These are phyloP conservation scores for Lucinisca nassula DNA, from an alignment of 2,888 invertebrate species.

Conservation along the genomic window DNA sequence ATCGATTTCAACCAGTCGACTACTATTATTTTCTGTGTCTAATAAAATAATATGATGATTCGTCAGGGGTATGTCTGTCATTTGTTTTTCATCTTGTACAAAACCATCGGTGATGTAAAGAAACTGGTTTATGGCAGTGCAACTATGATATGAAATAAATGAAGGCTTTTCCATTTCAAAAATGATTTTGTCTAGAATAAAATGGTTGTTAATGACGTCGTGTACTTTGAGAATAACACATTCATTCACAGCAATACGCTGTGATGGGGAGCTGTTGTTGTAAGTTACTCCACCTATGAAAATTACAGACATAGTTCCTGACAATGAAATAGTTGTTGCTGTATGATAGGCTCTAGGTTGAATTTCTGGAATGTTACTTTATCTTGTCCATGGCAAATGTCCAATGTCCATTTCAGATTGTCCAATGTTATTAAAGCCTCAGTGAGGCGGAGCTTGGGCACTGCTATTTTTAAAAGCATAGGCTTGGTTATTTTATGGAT, in stretches of 20 bases:
- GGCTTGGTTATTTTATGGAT: too few relatives aligned
- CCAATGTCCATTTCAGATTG: background rate
- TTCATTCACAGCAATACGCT: background rate
- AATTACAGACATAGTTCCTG: background rate
- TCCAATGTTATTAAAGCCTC: background rate
- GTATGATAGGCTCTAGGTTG: conserved; percentile 20
- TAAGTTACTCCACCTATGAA: background rate
- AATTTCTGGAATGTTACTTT: conserved; percentile 7
- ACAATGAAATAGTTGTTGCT: background rate
- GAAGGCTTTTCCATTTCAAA: background rate
- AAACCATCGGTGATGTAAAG: background rate
- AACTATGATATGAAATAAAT: conserved; percentile 24
- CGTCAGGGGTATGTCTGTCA: background rate
- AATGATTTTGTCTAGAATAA: background rate
- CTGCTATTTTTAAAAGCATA: too few relatives aligned
- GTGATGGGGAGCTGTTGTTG: background rate
- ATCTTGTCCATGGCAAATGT: background rate
- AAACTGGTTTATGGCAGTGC: background rate
- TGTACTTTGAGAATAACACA: background rate
- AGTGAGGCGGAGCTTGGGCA: too few relatives aligned
- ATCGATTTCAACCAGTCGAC: background rate
- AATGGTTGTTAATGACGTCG: background rate
- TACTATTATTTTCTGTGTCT: background rate
- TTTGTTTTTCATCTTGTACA: background rate
- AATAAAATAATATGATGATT: background rate